Percentiles rank a stretch among this genome's conserved stretches.
Conservation (phyloP, 2,113 vertebrate genomes). For the Scartelaos histophorus region DNA sequence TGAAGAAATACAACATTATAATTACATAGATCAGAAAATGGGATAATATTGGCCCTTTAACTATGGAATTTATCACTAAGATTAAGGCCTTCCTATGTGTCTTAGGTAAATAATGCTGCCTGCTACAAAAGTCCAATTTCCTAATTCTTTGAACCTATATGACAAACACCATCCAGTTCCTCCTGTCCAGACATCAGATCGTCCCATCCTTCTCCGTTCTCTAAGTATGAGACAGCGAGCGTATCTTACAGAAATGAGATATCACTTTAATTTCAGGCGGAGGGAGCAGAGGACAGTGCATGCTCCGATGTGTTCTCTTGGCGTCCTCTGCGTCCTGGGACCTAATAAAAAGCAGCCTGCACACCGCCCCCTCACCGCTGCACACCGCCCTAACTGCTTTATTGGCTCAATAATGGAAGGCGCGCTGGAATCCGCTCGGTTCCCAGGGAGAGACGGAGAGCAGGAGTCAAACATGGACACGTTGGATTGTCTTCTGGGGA, state of each 20-base stretch:
- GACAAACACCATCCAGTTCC: not conserved
- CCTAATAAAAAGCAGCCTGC: conserved; percentile 4
- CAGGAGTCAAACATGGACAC: conserved; percentile 10
- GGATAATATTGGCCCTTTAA: no score
- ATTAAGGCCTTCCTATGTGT: no score
- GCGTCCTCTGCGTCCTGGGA: conserved; percentile 11
- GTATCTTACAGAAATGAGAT: conserved; percentile 13
- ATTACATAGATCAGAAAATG: no score
- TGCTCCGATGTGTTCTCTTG: conserved; percentile 8
- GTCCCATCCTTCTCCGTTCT: not conserved
- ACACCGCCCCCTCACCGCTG: conserved; percentile 2
- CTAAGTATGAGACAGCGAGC: conserved; percentile 6
- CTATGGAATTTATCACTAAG: no score
- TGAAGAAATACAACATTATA: no score
- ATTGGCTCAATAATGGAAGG: conserved; percentile 15
- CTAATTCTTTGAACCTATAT: not conserved
- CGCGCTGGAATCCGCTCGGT: not conserved
- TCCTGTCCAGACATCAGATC: not conserved
- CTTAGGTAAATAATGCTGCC: no score
- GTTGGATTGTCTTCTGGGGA: conserved; percentile 4
- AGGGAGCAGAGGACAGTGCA: conserved; percentile 5
- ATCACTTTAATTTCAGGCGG: conserved; percentile 11
- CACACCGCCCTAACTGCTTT: conserved; percentile 7
- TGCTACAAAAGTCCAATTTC: not conserved
- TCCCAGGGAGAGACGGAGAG: conserved; percentile 6